Evolutionary conservation across 2,797 vertebrate genomes (phyloP), one percentile per base, ranked within the genome.

Genomic region (Vultur gryphus): DNA sequence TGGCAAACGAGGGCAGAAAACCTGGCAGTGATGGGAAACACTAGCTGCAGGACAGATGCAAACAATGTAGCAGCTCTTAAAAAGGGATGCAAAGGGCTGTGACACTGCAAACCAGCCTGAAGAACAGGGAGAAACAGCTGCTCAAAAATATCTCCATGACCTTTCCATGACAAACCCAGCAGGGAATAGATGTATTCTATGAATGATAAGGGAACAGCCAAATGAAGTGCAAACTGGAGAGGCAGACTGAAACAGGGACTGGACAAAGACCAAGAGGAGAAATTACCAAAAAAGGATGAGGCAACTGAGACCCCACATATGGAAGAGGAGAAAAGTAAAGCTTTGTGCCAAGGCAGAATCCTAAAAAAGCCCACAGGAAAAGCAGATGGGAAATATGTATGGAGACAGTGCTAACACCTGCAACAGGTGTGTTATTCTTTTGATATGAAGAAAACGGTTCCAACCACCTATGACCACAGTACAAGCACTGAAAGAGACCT

Each of bases 191-290:
- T 29, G 9, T 41, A 48, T 44, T 94, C 62, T 58, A 81, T 1
- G 3, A 91, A 82, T 62, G 21, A 84, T 64, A 79, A 84, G 10
- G 78, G 26, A 93, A 71, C 14, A 51, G 82, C 49, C 75, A 92
- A 95, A 95, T 92, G 75, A 96, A 93, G 61, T 81, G 75, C 33
- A 91, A 92, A 93, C 44, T 84, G 29, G 24, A 84, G 35, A 90
- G 39, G n/a, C 51, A 89, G 54, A 67, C 29, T 67, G 52, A 90
- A 95, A 69, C 11, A 69, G 20, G 6, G 65, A 61, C 73, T 79
- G 80, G 55, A 84, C 59, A 86, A 87, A 83, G 33, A 86, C 66
- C 52, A 92, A 95, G 59, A 75, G n/a, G 28, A 87, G 33, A 84
- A 87, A 84, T 64, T 44, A 73, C 26, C 11, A 69, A 61, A 69